Evolutionary conservation across 1,140 invertebrate genomes (phyloP).

Genomic region (Drosophila grimshawi): DNA sequence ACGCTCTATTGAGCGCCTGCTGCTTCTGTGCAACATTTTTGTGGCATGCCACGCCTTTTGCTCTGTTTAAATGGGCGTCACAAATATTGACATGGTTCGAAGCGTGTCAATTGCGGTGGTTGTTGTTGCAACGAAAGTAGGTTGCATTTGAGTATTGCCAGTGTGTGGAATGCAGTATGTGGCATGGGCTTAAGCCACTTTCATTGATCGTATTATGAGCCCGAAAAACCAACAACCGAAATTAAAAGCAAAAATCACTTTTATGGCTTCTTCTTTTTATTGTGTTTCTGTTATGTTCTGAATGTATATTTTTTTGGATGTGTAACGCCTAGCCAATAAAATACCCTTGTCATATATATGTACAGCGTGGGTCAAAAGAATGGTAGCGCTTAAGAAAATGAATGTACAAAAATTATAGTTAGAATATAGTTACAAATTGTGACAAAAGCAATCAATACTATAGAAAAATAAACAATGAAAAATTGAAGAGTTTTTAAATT

Average conservation of each 20-base stretch:
- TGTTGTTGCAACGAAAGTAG: constrained; percentile 57
- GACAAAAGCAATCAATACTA: too few species aligned
- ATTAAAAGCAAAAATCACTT: constrained; percentile 62
- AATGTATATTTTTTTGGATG: constrained; percentile 4
- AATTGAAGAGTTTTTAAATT: too few species aligned
- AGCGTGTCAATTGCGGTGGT: constrained; percentile 34
- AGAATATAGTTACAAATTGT: too few species aligned
- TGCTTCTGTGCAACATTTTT: constrained; percentile 13
- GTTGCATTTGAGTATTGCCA: constrained; percentile 50
- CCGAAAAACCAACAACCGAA: constrained; percentile 1
- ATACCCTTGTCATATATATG: too few species aligned
- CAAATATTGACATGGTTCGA: constrained; percentile 72
- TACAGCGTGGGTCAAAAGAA: too few species aligned
- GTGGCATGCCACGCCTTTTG: constrained; percentile 50
- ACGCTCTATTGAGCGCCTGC: background rate
- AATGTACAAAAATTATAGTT: too few species aligned
- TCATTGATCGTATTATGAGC: constrained; percentile 71
- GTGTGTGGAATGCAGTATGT: constrained; percentile 12
- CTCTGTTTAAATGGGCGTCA: constrained; percentile 75
- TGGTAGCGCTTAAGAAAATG: too few species aligned
- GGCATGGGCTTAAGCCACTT: constrained; percentile 66
- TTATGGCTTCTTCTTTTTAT: constrained; percentile 62
- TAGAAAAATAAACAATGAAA: too few species aligned
- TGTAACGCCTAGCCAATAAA: too few species aligned
- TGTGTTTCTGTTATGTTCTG: background rate